Conservation (phyloP, 2,113 vertebrate species). For the Sula dactylatra region DNA sequence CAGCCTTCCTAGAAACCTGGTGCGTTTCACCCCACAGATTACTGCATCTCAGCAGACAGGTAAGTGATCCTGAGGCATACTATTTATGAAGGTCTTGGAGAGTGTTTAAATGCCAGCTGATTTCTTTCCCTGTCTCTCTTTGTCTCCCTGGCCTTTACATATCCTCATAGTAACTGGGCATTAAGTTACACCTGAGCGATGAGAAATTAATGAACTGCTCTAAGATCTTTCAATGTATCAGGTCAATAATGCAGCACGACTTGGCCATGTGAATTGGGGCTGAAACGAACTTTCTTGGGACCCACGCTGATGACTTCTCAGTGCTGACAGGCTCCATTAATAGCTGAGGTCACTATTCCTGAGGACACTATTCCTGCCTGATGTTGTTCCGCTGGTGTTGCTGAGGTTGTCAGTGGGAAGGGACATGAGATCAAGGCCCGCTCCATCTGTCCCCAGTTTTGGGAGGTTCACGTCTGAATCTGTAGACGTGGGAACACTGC, state of each 20-base stretch:
- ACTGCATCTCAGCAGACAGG: neutral
- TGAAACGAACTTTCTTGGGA: neutral
- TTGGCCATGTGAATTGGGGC: neutral
- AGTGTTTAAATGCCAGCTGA: neutral
- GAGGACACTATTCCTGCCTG: neutral
- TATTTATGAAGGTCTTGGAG: neutral
- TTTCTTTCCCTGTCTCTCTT: neutral
- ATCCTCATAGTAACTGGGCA: neutral
- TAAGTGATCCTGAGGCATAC: neutral
- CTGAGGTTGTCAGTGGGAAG: neutral
- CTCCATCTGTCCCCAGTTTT: neutral
- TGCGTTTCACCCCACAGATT: neutral
- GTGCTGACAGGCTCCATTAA: neutral
- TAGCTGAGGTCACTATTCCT: neutral
- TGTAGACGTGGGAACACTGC: neutral
- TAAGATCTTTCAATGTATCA: neutral
- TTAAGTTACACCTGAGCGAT: neutral
- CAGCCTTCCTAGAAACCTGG: neutral
- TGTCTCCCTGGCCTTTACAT: neutral
- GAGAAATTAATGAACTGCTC: slow-evolving; percentile 28
- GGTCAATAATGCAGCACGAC: neutral
- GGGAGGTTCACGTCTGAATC: neutral
- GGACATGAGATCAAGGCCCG: neutral
- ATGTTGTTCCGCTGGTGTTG: neutral
- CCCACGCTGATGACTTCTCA: neutral